Base-by-base conservation (phyloP, 2,888 invertebrate genomes). In the Autographa pulchrina region DNA sequence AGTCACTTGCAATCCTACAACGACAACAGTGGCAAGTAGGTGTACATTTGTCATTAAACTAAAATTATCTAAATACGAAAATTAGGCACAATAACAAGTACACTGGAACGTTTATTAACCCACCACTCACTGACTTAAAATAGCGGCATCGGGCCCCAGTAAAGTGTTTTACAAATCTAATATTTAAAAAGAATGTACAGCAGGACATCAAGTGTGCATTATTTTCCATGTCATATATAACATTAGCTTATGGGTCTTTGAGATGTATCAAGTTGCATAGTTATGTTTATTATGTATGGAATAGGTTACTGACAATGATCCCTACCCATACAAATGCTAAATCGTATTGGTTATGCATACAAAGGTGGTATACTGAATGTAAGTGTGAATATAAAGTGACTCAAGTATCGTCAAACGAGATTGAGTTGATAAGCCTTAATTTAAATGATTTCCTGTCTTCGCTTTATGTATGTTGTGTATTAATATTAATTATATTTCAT, bases 301-400 rank as follows among this genome's bases (percentile, higher is more conserved):
- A 64, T 41, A 66, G 71, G 69, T 71, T 68, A 32, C 62, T 74
- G 76, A 66, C 81, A 75, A 73, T 78, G 81, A 78, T 68, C 70
- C 48, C 59, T 52, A 31, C 32, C 20, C 68, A 74, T 68, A 71
- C 54, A 73, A 73, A 78, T 77, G 63, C 72, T 70, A 69, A 72
- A 71, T 68, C 70, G 68, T 73, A 69, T 41, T 74, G 68, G 35
- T 71, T 60, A 70, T 75, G 74, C 66, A 80, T 64, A 70, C 68
- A 70, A 68, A 80, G 54, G 58, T 61, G 58, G 54, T 43, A 75
- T 56, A 41, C 56, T 56, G 60, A 43, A 14, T 20, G 52, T 56
- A 56, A 25, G 48, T 56, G 54, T 25, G 25, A 25, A 56, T 56
- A 25, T 56, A 54, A 70, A 65, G 54, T 62, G 13, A 66, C 64